These are phyloP conservation scores for Clamator glandarius DNA, from an alignment of 2,797 vertebrate genomes.

Conservation along the genomic window DNA sequence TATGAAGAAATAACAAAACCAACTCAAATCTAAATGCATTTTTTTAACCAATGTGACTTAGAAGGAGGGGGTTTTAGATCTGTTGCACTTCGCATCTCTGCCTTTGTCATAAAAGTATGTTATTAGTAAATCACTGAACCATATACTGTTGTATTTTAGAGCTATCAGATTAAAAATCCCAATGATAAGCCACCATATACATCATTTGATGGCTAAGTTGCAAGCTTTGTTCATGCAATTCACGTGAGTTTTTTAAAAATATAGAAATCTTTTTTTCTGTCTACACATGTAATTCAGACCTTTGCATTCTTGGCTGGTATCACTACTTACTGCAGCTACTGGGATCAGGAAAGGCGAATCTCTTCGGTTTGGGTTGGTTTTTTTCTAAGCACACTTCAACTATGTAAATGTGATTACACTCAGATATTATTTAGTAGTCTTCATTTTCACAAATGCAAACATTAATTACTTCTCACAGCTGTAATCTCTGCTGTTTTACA, in stretches of 20 bases:
- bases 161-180: neutral
- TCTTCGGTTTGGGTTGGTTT: neutral
- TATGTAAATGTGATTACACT: conserved; percentile 7
- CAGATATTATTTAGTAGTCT: neutral
- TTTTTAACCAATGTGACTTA: neutral
- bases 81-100: neutral
- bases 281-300: neutral
- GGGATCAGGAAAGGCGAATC: neutral
- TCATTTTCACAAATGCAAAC: neutral
- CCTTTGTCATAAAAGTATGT: neutral
- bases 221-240: neutral
- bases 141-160: neutral
- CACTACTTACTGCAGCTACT: neutral
- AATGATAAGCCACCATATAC: neutral
- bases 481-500: neutral
- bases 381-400: neutral
- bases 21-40: neutral
- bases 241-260: neutral
- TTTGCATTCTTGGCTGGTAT: neutral
- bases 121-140: conserved; percentile 7
- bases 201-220: neutral
- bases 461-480: neutral
- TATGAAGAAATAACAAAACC: neutral
- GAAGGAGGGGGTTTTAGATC: neutral
- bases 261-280: neutral